These are phyloP conservation scores for Scrobipalpa atriplicella DNA, from an alignment of 2,888 invertebrate species.

Conservation along the genomic window DNA sequence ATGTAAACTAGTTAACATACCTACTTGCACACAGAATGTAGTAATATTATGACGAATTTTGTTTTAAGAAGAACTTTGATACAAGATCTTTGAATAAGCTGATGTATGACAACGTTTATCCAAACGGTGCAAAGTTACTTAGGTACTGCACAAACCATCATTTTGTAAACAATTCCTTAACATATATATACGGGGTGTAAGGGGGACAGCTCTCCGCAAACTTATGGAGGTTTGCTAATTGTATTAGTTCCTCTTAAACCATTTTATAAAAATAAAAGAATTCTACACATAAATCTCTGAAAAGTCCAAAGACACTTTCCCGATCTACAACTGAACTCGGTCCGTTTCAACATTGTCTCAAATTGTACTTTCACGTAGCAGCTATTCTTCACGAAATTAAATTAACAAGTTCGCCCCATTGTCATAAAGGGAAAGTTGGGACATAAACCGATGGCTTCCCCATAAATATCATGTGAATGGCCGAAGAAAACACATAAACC, in stretches of 20 bases:
- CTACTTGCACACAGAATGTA: not conserved
- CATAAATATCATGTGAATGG: conserved; percentile 31
- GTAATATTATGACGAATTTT: not conserved
- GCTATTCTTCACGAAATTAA: conserved; percentile 9
- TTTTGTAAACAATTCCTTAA: too few species aligned
- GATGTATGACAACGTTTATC: too few species aligned
- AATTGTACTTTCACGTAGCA: conserved; percentile 5
- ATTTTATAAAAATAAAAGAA: not conserved
- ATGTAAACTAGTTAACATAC: not conserved
- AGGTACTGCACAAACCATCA: too few species aligned
- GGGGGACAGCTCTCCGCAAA: too few species aligned
- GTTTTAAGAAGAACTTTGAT: not conserved
- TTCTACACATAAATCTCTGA: not conserved
- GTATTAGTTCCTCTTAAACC: not conserved
- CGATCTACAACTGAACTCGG: not conserved
- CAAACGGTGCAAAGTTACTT: too few species aligned
- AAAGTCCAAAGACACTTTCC: not conserved
- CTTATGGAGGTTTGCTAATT: too few species aligned
- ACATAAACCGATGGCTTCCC: conserved; percentile 28
- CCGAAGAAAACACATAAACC: conserved; percentile 31
- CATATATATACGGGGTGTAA: too few species aligned
- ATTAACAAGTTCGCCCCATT: conserved; percentile 24
- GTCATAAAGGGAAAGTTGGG: conserved; percentile 29
- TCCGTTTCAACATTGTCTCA: conserved; percentile 11
- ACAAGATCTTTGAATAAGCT: too few species aligned